Percentiles rank a stretch among this genome's conserved stretches.
Evolutionary conservation across 2,797 vertebrate species (phyloP).

Genomic region (Protonibea diacanthus): DNA sequence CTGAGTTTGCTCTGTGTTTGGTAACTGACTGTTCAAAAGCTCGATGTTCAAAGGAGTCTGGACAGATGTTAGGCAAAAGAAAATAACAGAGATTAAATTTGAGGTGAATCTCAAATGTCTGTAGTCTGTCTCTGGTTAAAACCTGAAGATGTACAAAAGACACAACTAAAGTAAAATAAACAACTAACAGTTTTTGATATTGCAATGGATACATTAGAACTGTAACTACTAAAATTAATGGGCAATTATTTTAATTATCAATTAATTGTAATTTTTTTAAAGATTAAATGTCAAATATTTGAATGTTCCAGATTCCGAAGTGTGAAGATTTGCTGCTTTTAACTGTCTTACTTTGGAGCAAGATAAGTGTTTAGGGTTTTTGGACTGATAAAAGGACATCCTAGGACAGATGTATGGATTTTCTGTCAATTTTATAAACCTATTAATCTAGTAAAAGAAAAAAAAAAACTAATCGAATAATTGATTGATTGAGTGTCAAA

Average conservation of each 20-base stretch:
- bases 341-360: not conserved
- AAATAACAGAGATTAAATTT: not conserved
- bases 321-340: not conserved
- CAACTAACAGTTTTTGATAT: too few relatives aligned
- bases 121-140: not conserved
- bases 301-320: not conserved
- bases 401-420: too few relatives aligned
- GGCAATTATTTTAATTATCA: not conserved
- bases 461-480: not conserved
- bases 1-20: not conserved
- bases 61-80: slow-evolving; percentile 11
- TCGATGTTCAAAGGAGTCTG: slow-evolving; percentile 31
- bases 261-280: not conserved
- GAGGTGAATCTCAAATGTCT: slow-evolving; percentile 2
- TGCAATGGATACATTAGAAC: too few relatives aligned
- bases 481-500: accelerated
- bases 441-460: not conserved
- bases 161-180: not conserved
- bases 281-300: not conserved
- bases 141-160: not conserved
- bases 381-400: not conserved
- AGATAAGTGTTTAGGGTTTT: not conserved
- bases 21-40: slow-evolving; percentile 33
- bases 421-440: not conserved
- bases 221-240: not conserved